phyloP scores from a whole-genome alignment of 2,888 invertebrate genomes.

The Ennomos quercinarius region DNA sequence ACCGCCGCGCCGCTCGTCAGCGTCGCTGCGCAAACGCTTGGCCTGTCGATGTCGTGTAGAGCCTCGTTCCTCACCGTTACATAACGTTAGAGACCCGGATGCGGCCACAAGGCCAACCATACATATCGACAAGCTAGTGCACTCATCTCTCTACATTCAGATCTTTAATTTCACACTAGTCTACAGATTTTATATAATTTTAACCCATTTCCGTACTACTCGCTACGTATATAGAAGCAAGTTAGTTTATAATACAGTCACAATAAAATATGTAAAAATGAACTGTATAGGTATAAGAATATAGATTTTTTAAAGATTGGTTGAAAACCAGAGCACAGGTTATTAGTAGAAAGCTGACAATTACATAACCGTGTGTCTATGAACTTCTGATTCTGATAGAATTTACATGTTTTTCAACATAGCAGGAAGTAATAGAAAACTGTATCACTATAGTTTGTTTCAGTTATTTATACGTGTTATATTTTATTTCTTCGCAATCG shows the following conservation, averaged over 20 bases:
- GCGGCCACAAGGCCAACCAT: conserved; percentile 66
- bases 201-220: neutral
- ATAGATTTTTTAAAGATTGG: too few species aligned
- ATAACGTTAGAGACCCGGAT: conserved; percentile 68
- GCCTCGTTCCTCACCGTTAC: conserved; percentile 65
- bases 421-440: neutral
- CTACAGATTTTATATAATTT: neutral
- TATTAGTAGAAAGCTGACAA: neutral
- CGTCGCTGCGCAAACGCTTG: conserved; percentile 28
- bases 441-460: too few species aligned
- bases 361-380: neutral
- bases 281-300: too few species aligned
- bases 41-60: conserved; percentile 13
- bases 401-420: neutral
- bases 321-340: neutral
- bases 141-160: conserved; percentile 40
- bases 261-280: too few species aligned
- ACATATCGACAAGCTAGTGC: conserved; percentile 54
- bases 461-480: too few species aligned
- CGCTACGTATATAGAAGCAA: too few species aligned
- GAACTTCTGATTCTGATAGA: neutral
- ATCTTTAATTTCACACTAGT: neutral
- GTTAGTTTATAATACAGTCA: too few species aligned
- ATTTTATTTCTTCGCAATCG: too few species aligned
- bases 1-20: conserved; percentile 20